phyloP scores from a whole-genome alignment of 2,113 vertebrate species.

The Hemicordylus capensis region DNA sequence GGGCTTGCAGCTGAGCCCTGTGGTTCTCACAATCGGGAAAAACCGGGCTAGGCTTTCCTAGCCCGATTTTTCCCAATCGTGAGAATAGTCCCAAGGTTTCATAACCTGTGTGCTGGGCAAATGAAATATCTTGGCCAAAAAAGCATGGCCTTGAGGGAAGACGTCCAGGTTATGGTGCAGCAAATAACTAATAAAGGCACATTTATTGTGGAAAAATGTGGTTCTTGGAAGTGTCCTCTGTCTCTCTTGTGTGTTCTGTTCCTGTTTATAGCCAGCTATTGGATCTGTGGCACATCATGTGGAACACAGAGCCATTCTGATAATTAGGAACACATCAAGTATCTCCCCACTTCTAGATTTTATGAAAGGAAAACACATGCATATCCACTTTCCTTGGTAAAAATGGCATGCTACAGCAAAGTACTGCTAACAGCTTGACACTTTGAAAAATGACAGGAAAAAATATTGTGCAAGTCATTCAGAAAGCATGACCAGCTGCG shows the following conservation, averaged over 20 bases:
- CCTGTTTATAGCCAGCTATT: background rate
- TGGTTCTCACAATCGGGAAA: too few species aligned
- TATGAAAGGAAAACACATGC: background rate
- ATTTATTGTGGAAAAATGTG: background rate
- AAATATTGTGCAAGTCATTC: constrained; percentile 11
- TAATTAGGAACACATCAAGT: background rate
- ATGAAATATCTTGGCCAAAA: background rate
- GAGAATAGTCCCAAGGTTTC: too few species aligned
- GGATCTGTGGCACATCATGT: background rate
- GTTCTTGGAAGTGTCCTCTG: background rate
- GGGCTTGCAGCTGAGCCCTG: too few species aligned
- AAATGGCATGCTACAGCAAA: background rate
- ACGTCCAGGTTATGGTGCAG: background rate
- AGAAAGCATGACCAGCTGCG: background rate
- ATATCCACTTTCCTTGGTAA: background rate
- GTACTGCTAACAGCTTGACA: background rate
- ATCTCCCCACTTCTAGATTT: background rate
- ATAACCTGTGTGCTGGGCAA: background rate
- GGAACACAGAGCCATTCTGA: background rate
- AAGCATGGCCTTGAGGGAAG: background rate
- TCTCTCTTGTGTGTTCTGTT: background rate
- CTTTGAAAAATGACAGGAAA: background rate
- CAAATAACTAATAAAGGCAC: background rate
- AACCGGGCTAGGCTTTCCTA: too few species aligned
- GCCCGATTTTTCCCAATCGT: too few species aligned